Evolutionary conservation across 1,140 invertebrate genomes (phyloP).

Genomic region (Scaptomyza montana): DNA sequence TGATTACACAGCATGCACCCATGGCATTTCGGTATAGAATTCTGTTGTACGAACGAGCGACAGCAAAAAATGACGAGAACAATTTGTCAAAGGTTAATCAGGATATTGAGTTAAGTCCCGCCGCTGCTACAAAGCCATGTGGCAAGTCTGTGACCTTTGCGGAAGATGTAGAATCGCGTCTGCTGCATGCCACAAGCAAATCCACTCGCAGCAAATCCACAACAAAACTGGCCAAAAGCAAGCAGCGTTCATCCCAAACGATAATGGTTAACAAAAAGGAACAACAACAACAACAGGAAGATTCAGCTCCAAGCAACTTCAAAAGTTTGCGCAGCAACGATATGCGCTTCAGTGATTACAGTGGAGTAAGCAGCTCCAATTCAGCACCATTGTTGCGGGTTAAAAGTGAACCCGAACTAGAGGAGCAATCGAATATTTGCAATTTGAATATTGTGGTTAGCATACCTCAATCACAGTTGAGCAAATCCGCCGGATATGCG

Average conservation of each 20-base stretch:
- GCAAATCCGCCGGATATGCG: constrained; percentile 41
- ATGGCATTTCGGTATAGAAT: constrained; percentile 79
- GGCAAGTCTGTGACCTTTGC: constrained; percentile 68
- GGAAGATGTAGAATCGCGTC: constrained; percentile 48
- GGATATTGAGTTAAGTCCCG: constrained; percentile 50
- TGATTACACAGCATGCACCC: constrained; percentile 64
- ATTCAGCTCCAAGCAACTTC: constrained; percentile 59
- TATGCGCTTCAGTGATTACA: constrained; percentile 72
- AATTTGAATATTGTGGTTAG: constrained; percentile 74
- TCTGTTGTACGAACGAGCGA: constrained; percentile 59
- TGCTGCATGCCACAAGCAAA: constrained; percentile 22
- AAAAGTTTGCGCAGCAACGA: constrained; percentile 82
- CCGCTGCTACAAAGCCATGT: constrained; percentile 27
- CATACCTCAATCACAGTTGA: constrained; percentile 74
- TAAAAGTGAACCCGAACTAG: constrained; percentile 57
- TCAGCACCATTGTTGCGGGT: constrained; percentile 30
- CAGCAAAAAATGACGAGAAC: constrained; percentile 61
- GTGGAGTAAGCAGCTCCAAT: background rate
- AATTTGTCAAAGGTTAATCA: constrained; percentile 68
- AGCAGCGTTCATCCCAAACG: constrained; percentile 20
- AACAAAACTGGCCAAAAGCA: constrained; percentile 36
- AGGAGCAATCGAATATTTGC: constrained; percentile 23
- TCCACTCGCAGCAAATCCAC: constrained; percentile 25
- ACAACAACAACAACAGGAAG: constrained; percentile 9
- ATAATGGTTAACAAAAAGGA: constrained; percentile 33